Evolutionary conservation across 1,140 invertebrate species (phyloP).

Genomic region (Drosophila sturtevanti): DNA sequence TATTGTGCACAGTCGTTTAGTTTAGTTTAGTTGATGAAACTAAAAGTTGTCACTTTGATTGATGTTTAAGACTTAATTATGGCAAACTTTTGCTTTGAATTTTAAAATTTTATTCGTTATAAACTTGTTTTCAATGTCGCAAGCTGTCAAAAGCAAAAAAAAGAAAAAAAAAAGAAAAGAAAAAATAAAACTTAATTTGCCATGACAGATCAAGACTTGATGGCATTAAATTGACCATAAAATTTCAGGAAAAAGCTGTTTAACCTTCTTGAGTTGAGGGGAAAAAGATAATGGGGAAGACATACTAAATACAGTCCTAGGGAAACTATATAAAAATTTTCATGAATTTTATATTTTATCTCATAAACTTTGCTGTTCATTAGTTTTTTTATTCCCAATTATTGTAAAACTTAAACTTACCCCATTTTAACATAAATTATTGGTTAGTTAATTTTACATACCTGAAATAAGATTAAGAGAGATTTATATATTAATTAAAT

Average conservation of each 20-base stretch:
- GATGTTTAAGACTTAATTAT: slow-evolving; percentile 3
- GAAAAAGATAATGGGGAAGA: no score
- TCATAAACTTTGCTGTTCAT: no score
- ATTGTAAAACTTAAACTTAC: slow-evolving; percentile 6
- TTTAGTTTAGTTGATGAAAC: slow-evolving; percentile 45
- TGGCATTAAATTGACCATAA: neutral
- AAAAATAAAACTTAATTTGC: no score
- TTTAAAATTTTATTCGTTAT: neutral
- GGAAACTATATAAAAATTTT: no score
- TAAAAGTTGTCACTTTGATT: neutral
- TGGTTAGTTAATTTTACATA: slow-evolving; percentile 17
- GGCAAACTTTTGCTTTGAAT: neutral
- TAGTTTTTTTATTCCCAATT: no score
- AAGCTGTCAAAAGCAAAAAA: no score
- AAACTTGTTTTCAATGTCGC: neutral
- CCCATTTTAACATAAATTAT: neutral
- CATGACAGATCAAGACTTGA: no score
- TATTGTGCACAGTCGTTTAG: slow-evolving; percentile 51
- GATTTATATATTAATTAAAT: neutral
- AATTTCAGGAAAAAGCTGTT: neutral
- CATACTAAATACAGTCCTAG: no score
- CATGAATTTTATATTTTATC: no score
- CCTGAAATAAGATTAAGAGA: slow-evolving; percentile 23
- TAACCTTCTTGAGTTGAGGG: no score
- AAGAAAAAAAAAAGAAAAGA: no score